Evolutionary conservation across 2,797 vertebrate genomes (phyloP).

Genomic region (Rhabdomys pumilio): DNA sequence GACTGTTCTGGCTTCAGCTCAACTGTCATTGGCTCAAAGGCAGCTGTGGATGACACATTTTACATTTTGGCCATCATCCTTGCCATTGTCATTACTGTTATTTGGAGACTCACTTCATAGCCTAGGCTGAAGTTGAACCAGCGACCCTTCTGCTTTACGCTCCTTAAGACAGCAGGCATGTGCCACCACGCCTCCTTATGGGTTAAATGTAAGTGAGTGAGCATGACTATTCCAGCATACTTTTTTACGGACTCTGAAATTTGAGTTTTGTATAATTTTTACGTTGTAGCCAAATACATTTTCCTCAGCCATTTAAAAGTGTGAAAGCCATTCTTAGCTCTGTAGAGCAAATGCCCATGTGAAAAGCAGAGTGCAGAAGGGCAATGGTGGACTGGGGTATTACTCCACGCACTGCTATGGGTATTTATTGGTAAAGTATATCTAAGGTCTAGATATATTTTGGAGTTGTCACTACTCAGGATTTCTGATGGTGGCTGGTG

Average conservation of each 20-base stretch:
- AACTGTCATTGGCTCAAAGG: neutral
- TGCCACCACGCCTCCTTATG: neutral
- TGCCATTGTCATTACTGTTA: neutral
- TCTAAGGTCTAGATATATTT: neutral
- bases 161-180: neutral
- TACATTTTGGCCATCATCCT: neutral
- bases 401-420: neutral
- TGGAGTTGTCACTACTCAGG: neutral
- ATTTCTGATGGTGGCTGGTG: neutral
- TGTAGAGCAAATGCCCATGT: neutral
- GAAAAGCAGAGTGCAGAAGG: neutral
- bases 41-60: neutral
- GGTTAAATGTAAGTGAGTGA: neutral
- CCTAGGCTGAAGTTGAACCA: neutral
- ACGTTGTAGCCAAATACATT: slow-evolving; percentile 9
- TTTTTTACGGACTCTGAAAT: neutral
- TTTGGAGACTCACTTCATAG: neutral
- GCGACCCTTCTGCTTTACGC: neutral
- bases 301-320: slow-evolving; percentile 11
- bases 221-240: neutral
- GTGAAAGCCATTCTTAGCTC: neutral
- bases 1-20: neutral
- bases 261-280: slow-evolving; percentile 44
- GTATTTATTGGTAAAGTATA: neutral
- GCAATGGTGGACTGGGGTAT: neutral